Evolutionary conservation across 1,140 invertebrate species (phyloP).

Genomic region (Wasmannia auropunctata): DNA sequence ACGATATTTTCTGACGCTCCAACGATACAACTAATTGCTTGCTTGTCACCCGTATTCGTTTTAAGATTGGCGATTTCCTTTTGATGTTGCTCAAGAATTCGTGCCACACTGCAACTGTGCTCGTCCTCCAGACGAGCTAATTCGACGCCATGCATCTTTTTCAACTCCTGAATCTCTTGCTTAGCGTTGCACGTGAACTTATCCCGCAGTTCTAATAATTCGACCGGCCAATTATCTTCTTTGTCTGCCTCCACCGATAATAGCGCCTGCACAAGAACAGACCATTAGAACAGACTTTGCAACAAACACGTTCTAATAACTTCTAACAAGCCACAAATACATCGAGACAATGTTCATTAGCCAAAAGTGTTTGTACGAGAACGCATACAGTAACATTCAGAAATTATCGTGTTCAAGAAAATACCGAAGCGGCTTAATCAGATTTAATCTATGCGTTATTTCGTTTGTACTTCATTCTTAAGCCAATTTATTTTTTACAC

Average conservation of each 20-base stretch:
- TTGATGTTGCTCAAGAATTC: slow-evolving; percentile 79
- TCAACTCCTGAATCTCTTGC: slow-evolving; percentile 83
- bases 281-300: slow-evolving; percentile 38
- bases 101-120: slow-evolving; percentile 83
- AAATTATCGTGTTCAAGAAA: not conserved
- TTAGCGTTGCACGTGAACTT: slow-evolving; percentile 88
- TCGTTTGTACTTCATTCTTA: slow-evolving; percentile 25
- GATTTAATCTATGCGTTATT: slow-evolving; percentile 8
- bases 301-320: slow-evolving; percentile 31
- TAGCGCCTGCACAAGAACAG: slow-evolving; percentile 87
- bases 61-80: slow-evolving; percentile 74
- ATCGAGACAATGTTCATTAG: not conserved
- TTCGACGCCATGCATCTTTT: slow-evolving; percentile 80
- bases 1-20: slow-evolving; percentile 33
- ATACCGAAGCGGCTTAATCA: not conserved
- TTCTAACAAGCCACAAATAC: not conserved
- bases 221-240: slow-evolving; percentile 88
- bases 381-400: not conserved
- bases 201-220: slow-evolving; percentile 88
- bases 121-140: slow-evolving; percentile 86
- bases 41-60: not conserved
- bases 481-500: not conserved
- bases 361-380: not conserved
- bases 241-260: slow-evolving; percentile 88
- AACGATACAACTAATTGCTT: slow-evolving; percentile 24